Evolutionary conservation across 2,888 invertebrate genomes (phyloP), one percentile per base, ranked within the genome.

Genomic region (Volucella inflata): DNA sequence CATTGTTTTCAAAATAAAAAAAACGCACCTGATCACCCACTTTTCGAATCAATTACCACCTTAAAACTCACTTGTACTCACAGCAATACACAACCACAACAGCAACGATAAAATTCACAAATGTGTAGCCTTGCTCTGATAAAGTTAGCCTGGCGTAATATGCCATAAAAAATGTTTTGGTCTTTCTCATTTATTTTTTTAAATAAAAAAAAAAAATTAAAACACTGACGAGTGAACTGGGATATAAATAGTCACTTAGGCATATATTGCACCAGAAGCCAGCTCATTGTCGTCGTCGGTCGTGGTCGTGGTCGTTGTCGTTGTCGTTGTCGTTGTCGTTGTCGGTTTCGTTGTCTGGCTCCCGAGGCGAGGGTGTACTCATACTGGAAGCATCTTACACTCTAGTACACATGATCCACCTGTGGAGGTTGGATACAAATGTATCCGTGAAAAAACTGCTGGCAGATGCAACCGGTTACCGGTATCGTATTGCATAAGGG

Each of bases 1-100:
- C 74, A 80, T 70, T 80, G 84, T 65, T 75, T 84, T 55, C 71
- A 80, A 60, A 80, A 78, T 79, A 55, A 75, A 80, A 60, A 80
- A 78, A 79, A 75, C 80, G 75, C 71, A 84, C 53, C 65, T 75
- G 71, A 71, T 75, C 62, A 76, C 75, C 10, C 38, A 55, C 21
- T 42, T 48, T 50, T 38, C 50, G 65, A 71, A 67, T 76, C 70
- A 80, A 75, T 80, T 80, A 71, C 67, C 65, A 75, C 65, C 75
- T 71, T 64, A 79, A 71, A 75, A 40, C 46, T 48, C 46, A 64
- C 74, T 64, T 60, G 17, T 38, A 17, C 44, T 40, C 57, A 42
- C 17, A 64, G 17, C 36, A 36, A 57, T n/a, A 68, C 12, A 42
- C n/a, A 55, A 48, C 38, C 16, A 8, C 46, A 40, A 48, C 55